Evolutionary conservation across 2,797 vertebrate genomes (phyloP).

Genomic region (Otus scops): DNA sequence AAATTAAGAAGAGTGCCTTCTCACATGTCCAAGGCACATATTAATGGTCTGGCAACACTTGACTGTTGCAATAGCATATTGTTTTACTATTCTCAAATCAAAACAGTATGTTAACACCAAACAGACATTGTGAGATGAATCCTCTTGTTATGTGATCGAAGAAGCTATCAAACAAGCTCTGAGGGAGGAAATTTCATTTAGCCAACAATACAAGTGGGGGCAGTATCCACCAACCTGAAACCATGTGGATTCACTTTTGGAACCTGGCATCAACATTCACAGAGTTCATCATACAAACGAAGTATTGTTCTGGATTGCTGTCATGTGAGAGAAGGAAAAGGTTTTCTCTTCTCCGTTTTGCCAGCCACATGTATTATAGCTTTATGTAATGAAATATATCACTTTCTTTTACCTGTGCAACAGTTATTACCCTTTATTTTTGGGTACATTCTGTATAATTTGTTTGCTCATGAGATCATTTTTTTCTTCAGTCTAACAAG

Average conservation of each 20-base stretch:
- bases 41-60: background rate
- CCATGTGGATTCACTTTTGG: background rate
- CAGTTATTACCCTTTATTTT: constrained; percentile 37
- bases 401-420: constrained; percentile 18
- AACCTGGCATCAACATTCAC: background rate
- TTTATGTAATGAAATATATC: constrained; percentile 34
- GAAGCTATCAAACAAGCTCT: background rate
- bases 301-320: background rate
- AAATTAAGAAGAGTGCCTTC: background rate
- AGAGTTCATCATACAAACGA: background rate
- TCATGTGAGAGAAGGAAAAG: background rate
- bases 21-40: background rate
- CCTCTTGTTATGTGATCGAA: background rate
- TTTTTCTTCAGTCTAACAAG: constrained; percentile 14
- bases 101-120: background rate
- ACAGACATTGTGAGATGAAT: background rate
- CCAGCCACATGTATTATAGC: background rate
- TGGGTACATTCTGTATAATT: background rate
- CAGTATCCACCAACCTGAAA: background rate
- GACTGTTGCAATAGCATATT: background rate
- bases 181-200: background rate
- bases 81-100: background rate
- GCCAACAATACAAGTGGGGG: background rate
- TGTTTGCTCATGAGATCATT: constrained; percentile 25
- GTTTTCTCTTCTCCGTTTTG: background rate